A percentile compares a stretch with the other conserved stretches of the same genome.
Conservation (phyloP, 2,113 vertebrate genomes). For the Oxygymnocypris stewartii region DNA sequence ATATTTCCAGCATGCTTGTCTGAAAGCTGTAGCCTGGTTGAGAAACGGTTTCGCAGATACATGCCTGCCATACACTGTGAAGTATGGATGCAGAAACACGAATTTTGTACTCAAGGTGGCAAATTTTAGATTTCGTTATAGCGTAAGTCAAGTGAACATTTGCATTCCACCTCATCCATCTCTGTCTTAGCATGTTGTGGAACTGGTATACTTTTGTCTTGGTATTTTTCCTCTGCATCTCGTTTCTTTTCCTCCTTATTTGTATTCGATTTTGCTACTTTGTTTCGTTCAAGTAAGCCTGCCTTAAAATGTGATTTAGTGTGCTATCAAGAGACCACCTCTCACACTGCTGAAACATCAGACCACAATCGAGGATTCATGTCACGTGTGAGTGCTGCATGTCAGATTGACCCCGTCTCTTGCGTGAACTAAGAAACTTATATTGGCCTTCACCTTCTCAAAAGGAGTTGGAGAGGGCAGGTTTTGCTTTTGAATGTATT, state of each 20-base stretch:
- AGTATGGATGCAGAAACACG: conserved; percentile 13
- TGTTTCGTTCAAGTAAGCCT: neutral
- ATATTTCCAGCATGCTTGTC: neutral
- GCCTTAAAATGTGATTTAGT: conserved; percentile 18
- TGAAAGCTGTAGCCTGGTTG: neutral
- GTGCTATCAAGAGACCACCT: conserved; percentile 20
- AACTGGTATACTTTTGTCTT: neutral
- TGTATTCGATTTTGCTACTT: neutral
- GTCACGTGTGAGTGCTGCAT: neutral
- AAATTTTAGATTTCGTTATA: neutral
- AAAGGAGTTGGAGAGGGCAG: neutral
- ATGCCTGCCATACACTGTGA: conserved; percentile 34
- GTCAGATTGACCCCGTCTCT: neutral
- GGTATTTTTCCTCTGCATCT: neutral
- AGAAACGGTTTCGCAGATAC: conserved; percentile 2
- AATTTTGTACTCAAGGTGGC: conserved; percentile 9
- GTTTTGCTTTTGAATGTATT: neutral
- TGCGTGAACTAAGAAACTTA: neutral
- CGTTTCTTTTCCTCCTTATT: neutral
- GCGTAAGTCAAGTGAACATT: neutral
- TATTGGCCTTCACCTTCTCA: conserved; percentile 13
- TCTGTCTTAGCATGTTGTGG: neutral
- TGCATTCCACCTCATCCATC: conserved; percentile 1
- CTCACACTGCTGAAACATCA: conserved; percentile 29
- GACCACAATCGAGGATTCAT: neutral